Base-by-base conservation (phyloP, 35 echinoderm and acorn worm genomes). In the Heliocidaris erythrogramma region DNA sequence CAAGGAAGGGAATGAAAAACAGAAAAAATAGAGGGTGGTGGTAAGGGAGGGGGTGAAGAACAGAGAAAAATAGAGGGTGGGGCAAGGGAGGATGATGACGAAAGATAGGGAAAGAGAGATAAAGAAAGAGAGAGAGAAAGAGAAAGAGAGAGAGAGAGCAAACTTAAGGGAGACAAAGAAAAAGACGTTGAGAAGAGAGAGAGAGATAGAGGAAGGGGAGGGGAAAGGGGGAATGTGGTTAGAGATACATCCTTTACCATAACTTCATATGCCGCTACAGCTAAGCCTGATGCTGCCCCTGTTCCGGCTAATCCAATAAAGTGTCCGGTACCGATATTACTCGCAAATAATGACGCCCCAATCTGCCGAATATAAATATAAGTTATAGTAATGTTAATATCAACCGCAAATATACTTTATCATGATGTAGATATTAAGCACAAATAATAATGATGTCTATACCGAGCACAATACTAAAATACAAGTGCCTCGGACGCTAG, bases 311-410 rank as follows among this genome's bases (percentile, higher is more conserved):
- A 49, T 89, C 96, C 96, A 86, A 98, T 98, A 93, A 98, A 98
- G 96, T 98, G 97, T 30, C 95, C 96, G 16, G 95, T 98, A 24
- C 97, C 97, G 49, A 98, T 98, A 85, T 98, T 98, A 89, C 97
- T 98, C 9, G 97, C 97, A 95, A 98, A 98, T 16, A 98, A 59
- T 5, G 97, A 98, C 5, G 97, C 97, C 32, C 97, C 97, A 24
- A 98, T 96, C 97, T 97, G 88, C 30, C 94, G 47, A 60, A 9
- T 59, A 48, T 12, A 32, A 7, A 86, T 7, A 17, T 29, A 31
- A 84, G 14, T 14, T 84, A n/a, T 1, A 84, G 14, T 84, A 84
- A 84, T 18, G n/a, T 84, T 4, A 18, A 84, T 18, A 84, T 18
- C 14, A 84, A 14, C 14, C 14, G n/a, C 14, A 18, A n/a, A 84